Percentiles rank a stretch among this genome's conserved stretches.
These are phyloP conservation scores for Parazoanthus swiftii DNA, from an alignment of 92 coral and sea anemone genomes.

Conservation along the genomic window DNA sequence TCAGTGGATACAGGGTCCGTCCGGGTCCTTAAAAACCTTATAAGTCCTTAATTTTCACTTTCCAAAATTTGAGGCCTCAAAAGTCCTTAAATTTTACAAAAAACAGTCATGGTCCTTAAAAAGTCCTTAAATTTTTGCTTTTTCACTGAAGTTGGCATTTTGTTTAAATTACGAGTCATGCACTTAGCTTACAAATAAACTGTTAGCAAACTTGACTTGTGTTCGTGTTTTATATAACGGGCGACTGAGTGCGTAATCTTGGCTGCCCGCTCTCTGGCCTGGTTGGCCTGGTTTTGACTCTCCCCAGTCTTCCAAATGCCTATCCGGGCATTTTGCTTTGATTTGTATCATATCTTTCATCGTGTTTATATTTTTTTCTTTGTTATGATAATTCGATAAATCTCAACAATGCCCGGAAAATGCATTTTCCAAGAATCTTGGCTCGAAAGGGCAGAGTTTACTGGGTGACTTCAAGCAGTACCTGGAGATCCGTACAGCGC, in stretches of 20 bases:
- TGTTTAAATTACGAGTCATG: background rate
- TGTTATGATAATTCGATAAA: slow-evolving; percentile 6
- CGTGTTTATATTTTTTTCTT: too few species aligned
- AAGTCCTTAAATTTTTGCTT: too few species aligned
- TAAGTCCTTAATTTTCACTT: too few species aligned
- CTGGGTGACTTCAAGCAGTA: slow-evolving; percentile 16
- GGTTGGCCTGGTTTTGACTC: background rate
- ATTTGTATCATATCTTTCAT: too few species aligned
- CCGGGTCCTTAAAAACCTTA: too few species aligned
- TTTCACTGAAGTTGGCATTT: too few species aligned
- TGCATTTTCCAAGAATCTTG: background rate
- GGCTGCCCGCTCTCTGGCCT: background rate
- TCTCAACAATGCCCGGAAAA: slow-evolving; percentile 2
- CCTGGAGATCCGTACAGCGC: slow-evolving; percentile 20
- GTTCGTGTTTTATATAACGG: background rate
- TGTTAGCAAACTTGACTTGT: background rate
- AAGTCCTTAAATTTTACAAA: too few species aligned
- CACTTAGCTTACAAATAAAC: background rate
- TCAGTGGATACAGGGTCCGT: background rate
- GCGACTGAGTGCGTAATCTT: background rate
- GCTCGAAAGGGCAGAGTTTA: slow-evolving; percentile 16
- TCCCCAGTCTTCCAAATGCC: background rate
- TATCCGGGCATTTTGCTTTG: too few species aligned
- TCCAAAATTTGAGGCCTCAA: too few species aligned
- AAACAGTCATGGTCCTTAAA: too few species aligned